These are phyloP conservation scores for Melanotus villosus DNA, from an alignment of 2,888 invertebrate species.

Conservation along the genomic window DNA sequence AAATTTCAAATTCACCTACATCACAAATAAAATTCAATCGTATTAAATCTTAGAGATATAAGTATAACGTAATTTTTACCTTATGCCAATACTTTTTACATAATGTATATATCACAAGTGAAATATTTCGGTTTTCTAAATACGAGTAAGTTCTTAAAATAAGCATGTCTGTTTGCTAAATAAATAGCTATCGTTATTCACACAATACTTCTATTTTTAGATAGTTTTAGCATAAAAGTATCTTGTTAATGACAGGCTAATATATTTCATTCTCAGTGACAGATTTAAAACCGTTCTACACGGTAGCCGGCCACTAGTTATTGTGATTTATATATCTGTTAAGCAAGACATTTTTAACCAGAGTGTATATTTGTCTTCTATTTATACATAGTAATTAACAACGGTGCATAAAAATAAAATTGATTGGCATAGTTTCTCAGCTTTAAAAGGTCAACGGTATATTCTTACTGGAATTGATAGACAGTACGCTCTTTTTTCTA, in stretches of 20 bases:
- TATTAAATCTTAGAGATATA: no score
- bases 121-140: no score
- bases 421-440: constrained; percentile 17
- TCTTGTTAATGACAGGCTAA: background rate
- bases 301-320: constrained; percentile 4
- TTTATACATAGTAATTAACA: constrained; percentile 32
- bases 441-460: constrained; percentile 26
- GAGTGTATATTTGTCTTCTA: constrained; percentile 13
- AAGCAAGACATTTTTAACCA: constrained; percentile 13
- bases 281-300: constrained; percentile 7
- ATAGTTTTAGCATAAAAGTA: background rate
- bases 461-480: no score
- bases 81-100: no score
- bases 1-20: no score
- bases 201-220: background rate
- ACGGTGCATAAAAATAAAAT: constrained; percentile 28
- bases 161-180: no score
- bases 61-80: no score
- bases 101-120: no score
- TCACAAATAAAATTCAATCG: no score
- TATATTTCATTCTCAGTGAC: constrained; percentile 1
- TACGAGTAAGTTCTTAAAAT: no score
- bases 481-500: no score
- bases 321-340: constrained; percentile 17
- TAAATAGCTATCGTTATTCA: no score